A percentile compares a stretch with the other conserved stretches of the same genome.
phyloP scores from a whole-genome alignment of 2,113 vertebrate genomes.

The Pygoscelis antarcticus region DNA sequence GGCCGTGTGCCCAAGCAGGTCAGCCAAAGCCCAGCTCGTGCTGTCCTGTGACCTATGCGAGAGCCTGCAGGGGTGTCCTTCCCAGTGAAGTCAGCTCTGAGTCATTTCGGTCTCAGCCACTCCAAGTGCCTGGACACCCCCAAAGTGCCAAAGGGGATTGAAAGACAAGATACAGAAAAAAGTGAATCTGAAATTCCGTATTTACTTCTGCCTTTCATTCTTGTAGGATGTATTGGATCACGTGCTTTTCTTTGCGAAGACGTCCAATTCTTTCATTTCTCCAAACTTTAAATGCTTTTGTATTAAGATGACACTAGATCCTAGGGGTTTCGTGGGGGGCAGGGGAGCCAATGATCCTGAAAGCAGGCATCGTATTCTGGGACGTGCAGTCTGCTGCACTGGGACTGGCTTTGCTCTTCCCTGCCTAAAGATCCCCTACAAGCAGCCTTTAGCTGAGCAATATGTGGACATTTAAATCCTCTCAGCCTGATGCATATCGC shows the following conservation, averaged over 20 bases:
- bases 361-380: fast-evolving
- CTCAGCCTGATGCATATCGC: fast-evolving
- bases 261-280: background rate
- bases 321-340: fast-evolving
- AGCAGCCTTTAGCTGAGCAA: background rate
- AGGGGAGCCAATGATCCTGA: background rate
- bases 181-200: background rate
- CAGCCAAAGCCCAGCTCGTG: background rate
- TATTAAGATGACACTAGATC: background rate
- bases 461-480: background rate
- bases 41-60: background rate
- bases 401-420: background rate
- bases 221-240: fast-evolving
- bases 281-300: background rate
- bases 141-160: background rate
- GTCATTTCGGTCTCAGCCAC: background rate
- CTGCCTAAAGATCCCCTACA: background rate
- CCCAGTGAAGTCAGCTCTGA: background rate
- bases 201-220: background rate
- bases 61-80: background rate
- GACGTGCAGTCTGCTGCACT: background rate
- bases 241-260: background rate
- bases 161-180: fast-evolving
- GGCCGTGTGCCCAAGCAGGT: background rate
- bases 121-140: background rate